A percentile compares a stretch with the other conserved stretches of the same genome.
phyloP scores from a whole-genome alignment of 1,140 invertebrate genomes.

The Drosophila insularis region DNA sequence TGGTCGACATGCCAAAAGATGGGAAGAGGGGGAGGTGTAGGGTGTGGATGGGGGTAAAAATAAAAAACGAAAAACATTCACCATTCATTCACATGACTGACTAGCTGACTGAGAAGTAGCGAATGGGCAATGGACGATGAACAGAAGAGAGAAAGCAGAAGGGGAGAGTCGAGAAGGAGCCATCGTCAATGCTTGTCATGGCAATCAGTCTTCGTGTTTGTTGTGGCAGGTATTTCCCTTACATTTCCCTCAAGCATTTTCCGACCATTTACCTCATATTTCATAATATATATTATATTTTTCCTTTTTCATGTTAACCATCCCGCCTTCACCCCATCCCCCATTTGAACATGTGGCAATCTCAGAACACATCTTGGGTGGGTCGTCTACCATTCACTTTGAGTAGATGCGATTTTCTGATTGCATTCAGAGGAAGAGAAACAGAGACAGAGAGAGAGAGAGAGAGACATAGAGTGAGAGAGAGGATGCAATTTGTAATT shows the following conservation, averaged over 20 bases:
- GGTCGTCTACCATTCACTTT: not conserved
- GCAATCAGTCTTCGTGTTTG: slow-evolving; percentile 21
- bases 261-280: slow-evolving; percentile 7
- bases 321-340: not conserved
- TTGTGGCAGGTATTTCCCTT: slow-evolving; percentile 9
- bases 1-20: slow-evolving; percentile 5
- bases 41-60: too few relatives aligned
- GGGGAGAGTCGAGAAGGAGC: not conserved
- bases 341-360: not conserved
- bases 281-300: not conserved
- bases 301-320: not conserved
- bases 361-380: not conserved
- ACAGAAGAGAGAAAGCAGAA: not conserved
- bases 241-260: slow-evolving; percentile 8
- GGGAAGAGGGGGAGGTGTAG: too few relatives aligned
- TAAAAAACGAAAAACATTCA: not conserved
- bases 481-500: slow-evolving; percentile 13
- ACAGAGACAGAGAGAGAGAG: too few relatives aligned
- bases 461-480: too few relatives aligned
- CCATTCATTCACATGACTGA: slow-evolving; percentile 2
- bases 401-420: slow-evolving; percentile 1
- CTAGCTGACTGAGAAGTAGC: slow-evolving; percentile 4
- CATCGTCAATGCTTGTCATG: slow-evolving; percentile 13
- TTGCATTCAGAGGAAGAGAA: not conserved
- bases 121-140: not conserved